Evolutionary conservation across 2,888 invertebrate species (phyloP), one percentile per base, ranked within the genome.

Genomic region (Drosophila peninsularis): DNA sequence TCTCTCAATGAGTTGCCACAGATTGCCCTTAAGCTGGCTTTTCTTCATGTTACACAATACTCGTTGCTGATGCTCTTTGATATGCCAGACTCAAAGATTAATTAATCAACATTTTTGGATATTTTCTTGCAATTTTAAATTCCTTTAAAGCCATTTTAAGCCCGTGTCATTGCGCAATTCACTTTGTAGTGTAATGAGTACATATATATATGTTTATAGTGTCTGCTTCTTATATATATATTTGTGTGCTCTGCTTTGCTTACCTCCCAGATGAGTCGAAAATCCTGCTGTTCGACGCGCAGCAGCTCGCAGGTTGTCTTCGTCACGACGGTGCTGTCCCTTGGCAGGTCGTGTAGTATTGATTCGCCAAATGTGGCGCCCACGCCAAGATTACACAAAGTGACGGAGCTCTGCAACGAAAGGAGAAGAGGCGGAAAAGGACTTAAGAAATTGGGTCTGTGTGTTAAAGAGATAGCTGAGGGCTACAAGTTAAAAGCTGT

Each of bases 361-460:
- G 95, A 95, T 93, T 96, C 96, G 0, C 96, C 96, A 90, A 96
- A 96, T 62, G 96, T 95, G 66, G 95, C 95, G 27, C 96, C 96
- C 70, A 95, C 95, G 47, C 95, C 95, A 71, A 96, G 92, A 71
- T 94, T 95, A 91, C 95, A 94, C 81, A 95, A 90, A 34, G 95
- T 95, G 60, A 94, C 94, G 32, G 94, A 94, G 88, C 94, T 94
- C 95, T 95, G 93, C 19, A 93, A 93, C 37, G 50, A 50, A 69
- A 45, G 30, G 17, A 47, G 19, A 24, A 24, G 13, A 45, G 41
- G 41, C 39, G 44, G 9, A 19, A n/a, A 19, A 47, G 44, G 24
- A 37, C 14, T 39, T 50, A 14, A 39, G 34, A 37, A n/a, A 36
- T 17, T 24, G 21, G 37, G 5, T 24, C 30, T 19, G 27, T 45